Conservation (phyloP, 2,113 vertebrate species). For the Tragelaphus imberbis region DNA sequence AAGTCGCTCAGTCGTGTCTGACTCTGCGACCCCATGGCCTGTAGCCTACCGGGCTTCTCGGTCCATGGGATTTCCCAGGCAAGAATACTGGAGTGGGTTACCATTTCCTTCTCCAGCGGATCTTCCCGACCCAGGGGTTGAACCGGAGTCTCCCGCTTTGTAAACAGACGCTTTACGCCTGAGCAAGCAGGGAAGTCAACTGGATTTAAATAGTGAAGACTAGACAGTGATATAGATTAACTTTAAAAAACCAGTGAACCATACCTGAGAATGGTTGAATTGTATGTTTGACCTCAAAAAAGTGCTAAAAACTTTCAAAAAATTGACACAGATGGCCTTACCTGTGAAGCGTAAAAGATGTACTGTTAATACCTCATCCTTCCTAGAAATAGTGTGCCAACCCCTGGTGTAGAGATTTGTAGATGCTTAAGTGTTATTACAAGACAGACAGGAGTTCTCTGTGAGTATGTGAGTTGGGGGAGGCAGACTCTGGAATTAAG, state of each 20-base stretch:
- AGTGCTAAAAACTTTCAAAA: background rate
- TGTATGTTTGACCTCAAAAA: background rate
- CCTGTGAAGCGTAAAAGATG: background rate
- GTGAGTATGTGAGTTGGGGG: background rate
- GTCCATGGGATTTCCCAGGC: too few relatives aligned
- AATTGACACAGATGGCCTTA: rapidly evolving
- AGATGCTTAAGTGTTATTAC: background rate
- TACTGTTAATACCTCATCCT: background rate
- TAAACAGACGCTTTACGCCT: too few relatives aligned
- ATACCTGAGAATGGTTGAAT: background rate
- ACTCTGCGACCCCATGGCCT: too few relatives aligned
- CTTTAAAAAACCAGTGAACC: background rate
- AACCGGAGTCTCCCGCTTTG: rapidly evolving
- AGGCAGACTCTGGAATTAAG: background rate
- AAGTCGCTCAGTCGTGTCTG: too few relatives aligned
- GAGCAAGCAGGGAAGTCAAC: too few relatives aligned
- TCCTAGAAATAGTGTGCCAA: too few relatives aligned
- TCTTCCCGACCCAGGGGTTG: too few relatives aligned
- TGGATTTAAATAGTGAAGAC: background rate
- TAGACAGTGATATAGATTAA: background rate
- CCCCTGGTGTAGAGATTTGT: background rate
- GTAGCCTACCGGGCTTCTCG: too few relatives aligned
- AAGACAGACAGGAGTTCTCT: background rate
- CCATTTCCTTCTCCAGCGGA: too few relatives aligned
- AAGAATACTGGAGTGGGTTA: too few relatives aligned